Conservation (phyloP, 64 coral and sea anemone species). For the Pocillopora damicornis region DNA sequence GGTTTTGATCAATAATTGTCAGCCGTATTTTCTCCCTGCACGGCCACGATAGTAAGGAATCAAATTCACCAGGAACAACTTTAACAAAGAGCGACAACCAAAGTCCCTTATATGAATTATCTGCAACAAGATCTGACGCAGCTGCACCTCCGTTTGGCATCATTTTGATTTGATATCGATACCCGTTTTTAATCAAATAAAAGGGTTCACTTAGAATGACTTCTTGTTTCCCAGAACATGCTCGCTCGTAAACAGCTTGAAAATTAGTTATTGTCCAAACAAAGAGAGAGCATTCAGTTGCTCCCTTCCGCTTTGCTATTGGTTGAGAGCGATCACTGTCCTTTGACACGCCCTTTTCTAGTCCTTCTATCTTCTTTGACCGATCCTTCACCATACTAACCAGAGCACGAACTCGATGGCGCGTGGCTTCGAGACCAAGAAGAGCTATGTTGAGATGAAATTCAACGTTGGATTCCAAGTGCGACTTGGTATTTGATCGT, state of each 20-base stretch:
- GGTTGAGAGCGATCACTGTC: background rate
- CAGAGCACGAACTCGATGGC: conserved; percentile 5
- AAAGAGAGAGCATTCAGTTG: background rate
- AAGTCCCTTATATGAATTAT: background rate
- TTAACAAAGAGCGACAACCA: background rate
- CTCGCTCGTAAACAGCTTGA: background rate
- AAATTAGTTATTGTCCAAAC: conserved; percentile 22
- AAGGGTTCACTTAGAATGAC: background rate
- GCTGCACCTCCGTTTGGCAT: background rate
- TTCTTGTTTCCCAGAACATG: background rate
- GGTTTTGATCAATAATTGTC: conserved; percentile 5
- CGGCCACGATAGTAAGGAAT: conserved; percentile 36
- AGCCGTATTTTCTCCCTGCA: conserved; percentile 14
- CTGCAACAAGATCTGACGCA: too few relatives aligned
- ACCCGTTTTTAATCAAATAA: conserved; percentile 9
- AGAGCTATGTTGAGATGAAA: conserved; percentile 12
- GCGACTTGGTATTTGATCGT: background rate
- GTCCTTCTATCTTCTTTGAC: conserved; percentile 1
- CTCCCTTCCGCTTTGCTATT: background rate
- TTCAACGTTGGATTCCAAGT: conserved; percentile 12
- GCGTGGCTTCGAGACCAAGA: conserved; percentile 14
- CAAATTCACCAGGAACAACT: conserved; percentile 41
- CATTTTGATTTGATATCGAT: conserved; percentile 5
- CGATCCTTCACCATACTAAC: background rate
- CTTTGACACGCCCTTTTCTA: background rate